phyloP scores from a whole-genome alignment of 2,888 invertebrate species.

The Spicauda simplicius region DNA sequence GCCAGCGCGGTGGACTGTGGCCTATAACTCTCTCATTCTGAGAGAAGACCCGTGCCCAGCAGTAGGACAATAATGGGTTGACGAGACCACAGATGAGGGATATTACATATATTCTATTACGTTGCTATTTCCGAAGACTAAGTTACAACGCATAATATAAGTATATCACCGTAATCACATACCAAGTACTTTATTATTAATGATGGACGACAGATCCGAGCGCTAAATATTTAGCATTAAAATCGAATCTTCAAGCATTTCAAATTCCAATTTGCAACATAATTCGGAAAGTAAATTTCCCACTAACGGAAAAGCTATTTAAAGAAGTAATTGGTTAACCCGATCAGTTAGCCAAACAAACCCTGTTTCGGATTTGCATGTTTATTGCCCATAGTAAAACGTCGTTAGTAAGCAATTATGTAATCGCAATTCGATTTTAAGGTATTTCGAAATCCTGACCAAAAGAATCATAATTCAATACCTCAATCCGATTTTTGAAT shows the following conservation, averaged over 20 bases:
- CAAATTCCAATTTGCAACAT: slow-evolving; percentile 12
- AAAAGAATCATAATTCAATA: too few species aligned
- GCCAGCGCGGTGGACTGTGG: too few species aligned
- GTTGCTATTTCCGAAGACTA: too few species aligned
- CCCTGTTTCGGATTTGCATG: slow-evolving; percentile 17
- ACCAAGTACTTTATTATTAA: too few species aligned
- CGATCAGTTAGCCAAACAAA: slow-evolving; percentile 17
- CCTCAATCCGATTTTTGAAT: too few species aligned
- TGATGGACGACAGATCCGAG: not conserved
- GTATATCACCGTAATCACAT: too few species aligned
- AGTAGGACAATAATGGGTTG: too few species aligned
- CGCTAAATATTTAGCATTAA: not conserved
- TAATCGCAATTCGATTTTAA: slow-evolving; percentile 2
- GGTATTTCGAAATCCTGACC: slow-evolving; percentile 11
- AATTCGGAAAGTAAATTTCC: slow-evolving; percentile 16
- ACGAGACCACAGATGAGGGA: too few species aligned
- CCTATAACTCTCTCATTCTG: too few species aligned
- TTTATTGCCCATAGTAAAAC: slow-evolving; percentile 19
- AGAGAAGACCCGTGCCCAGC: too few species aligned
- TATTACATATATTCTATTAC: too few species aligned
- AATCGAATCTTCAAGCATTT: not conserved
- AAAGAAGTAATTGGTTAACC: slow-evolving; percentile 19
- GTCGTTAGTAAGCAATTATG: slow-evolving; percentile 16
- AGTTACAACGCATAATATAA: too few species aligned
- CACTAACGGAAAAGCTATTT: slow-evolving; percentile 15